These are phyloP conservation scores for Poeciliopsis infans DNA, from an alignment of 2,797 vertebrate genomes.

Conservation along the genomic window DNA sequence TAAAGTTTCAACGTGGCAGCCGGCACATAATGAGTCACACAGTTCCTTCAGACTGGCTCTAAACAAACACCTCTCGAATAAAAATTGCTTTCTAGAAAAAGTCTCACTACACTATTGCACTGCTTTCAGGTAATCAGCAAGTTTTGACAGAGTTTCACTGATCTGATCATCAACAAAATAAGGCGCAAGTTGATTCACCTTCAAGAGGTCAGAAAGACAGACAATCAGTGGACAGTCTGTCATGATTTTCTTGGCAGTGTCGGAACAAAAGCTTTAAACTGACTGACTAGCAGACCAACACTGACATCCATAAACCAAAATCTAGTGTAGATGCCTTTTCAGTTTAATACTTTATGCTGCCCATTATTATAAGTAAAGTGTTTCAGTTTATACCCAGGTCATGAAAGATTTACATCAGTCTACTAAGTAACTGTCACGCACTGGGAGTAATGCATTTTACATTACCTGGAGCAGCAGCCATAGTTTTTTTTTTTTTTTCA, in stretches of 20 bases:
- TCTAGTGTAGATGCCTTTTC: neutral
- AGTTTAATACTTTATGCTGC: neutral
- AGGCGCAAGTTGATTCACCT: neutral
- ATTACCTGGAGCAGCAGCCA: conserved; percentile 16
- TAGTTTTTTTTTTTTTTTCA: neutral
- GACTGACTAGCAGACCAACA: neutral
- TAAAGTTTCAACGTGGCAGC: conserved; percentile 21
- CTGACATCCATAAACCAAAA: conserved; percentile 4
- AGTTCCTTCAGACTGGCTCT: conserved; percentile 12
- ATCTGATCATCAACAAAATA: neutral
- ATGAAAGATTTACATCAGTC: conserved; percentile 21
- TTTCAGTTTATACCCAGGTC: neutral
- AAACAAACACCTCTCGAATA: conserved; percentile 1
- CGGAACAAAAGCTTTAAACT: neutral
- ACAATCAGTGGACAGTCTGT: neutral
- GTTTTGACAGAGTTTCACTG: neutral
- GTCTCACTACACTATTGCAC: neutral
- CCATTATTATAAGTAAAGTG: neutral
- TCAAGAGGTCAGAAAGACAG: neutral
- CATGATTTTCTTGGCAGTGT: neutral
- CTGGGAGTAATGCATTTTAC: conserved; percentile 31
- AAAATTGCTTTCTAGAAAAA: conserved; percentile 10
- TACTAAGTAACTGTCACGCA: conserved; percentile 26
- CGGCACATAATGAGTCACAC: conserved; percentile 20
- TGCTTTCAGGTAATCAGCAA: neutral